Evolutionary conservation across 2,888 invertebrate genomes (phyloP).

Genomic region (Perizoma flavofasciatum): DNA sequence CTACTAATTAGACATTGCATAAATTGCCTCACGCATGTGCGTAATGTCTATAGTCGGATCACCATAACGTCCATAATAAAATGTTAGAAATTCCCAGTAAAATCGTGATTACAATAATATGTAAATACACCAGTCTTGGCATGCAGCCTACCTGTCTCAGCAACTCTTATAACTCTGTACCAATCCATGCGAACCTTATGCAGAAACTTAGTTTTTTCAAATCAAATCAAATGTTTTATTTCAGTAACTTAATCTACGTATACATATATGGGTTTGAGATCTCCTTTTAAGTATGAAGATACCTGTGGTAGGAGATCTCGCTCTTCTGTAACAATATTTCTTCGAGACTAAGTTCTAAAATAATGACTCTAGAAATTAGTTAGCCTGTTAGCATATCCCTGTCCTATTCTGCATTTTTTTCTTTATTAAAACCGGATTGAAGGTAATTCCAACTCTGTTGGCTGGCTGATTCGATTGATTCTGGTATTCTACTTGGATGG

Average conservation of each 20-base stretch:
- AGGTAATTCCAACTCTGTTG: slow-evolving; percentile 39
- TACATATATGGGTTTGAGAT: no score
- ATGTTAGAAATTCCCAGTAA: slow-evolving; percentile 8
- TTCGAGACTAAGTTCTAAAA: no score
- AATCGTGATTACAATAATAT: slow-evolving; percentile 10
- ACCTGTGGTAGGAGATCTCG: no score
- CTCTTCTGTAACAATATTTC: no score
- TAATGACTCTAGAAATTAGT: no score
- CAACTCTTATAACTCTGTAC: slow-evolving; percentile 5
- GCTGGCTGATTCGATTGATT: slow-evolving; percentile 43
- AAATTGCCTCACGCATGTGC: slow-evolving; percentile 27
- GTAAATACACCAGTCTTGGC: background rate
- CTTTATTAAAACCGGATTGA: background rate
- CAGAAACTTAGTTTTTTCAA: slow-evolving; percentile 6
- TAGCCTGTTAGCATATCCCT: slow-evolving; percentile 14
- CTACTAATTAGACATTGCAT: slow-evolving; percentile 23
- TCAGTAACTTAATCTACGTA: no score
- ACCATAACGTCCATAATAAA: slow-evolving; percentile 4
- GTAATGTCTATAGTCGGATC: slow-evolving; percentile 15
- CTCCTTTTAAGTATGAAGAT: no score
- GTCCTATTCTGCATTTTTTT: background rate
- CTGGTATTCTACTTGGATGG: slow-evolving; percentile 42
- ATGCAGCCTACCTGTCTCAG: background rate
- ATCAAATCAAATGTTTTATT: no score
- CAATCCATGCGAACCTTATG: slow-evolving; percentile 2